phyloP scores from a whole-genome alignment of 2,797 vertebrate genomes.

The Psittacula echo region DNA sequence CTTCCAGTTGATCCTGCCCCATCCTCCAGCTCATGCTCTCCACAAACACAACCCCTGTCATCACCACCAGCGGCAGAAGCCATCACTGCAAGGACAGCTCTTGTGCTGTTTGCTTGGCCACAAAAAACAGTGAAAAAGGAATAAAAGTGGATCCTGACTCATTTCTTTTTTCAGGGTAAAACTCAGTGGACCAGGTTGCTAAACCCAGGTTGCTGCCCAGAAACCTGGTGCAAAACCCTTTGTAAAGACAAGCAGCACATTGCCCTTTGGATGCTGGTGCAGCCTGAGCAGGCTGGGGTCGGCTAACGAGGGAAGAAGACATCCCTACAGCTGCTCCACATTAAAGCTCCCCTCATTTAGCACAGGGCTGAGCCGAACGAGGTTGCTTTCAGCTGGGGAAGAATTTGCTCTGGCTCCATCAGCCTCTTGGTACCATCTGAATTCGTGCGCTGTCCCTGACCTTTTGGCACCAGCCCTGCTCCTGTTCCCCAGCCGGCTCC shows the following conservation, averaged over 20 bases:
- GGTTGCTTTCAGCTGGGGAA: not conserved
- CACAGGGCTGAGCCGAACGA: not conserved
- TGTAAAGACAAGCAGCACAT: fast-evolving
- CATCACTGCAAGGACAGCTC: not conserved
- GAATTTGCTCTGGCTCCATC: conserved; percentile 16
- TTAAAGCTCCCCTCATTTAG: conserved; percentile 19
- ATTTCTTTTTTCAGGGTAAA: not conserved
- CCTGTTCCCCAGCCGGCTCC: not conserved
- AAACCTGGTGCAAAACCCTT: not conserved
- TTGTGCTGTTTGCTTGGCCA: not conserved
- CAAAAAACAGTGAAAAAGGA: not conserved
- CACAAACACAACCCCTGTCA: not conserved
- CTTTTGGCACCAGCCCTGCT: conserved; percentile 38
- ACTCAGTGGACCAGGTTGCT: not conserved
- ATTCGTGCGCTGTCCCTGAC: conserved; percentile 17
- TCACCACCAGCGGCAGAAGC: not conserved
- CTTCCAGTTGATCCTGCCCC: not conserved
- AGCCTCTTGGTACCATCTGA: conserved; percentile 14
- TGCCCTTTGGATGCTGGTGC: not conserved
- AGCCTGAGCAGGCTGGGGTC: fast-evolving
- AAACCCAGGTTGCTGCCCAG: not conserved
- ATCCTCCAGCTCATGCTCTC: not conserved
- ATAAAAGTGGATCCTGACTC: not conserved
- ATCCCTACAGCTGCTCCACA: conserved; percentile 51
- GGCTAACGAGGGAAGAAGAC: not conserved